phyloP scores from a whole-genome alignment of 2,797 vertebrate genomes.

The Neomorphus geoffroyi region DNA sequence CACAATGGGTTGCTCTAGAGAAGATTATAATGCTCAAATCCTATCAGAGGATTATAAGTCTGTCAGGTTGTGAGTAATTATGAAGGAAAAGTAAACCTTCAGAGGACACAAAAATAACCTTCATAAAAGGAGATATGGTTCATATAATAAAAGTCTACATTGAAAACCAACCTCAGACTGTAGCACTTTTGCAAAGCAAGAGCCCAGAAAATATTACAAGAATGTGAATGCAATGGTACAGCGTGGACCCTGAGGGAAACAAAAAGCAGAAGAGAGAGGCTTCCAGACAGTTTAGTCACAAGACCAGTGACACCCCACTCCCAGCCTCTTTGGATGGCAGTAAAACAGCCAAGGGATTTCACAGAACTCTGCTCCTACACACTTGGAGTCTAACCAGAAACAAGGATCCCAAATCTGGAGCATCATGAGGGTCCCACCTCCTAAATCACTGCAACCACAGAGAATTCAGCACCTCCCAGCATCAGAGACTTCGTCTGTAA shows the following conservation, averaged over 20 bases:
- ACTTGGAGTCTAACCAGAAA: not conserved
- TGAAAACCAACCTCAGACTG: not conserved
- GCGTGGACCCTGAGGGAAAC: not conserved
- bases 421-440: not conserved
- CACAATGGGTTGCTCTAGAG: slow-evolving; percentile 23
- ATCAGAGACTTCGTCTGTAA: not conserved
- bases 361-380: slow-evolving; percentile 1
- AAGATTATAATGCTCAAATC: slow-evolving; percentile 59
- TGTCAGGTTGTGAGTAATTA: slow-evolving; percentile 61
- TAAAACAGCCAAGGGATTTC: not conserved
- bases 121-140: not conserved
- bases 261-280: not conserved
- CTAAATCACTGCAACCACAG: not conserved
- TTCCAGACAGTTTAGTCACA: slow-evolving; percentile 38
- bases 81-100: slow-evolving; percentile 40
- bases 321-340: not conserved
- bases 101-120: slow-evolving; percentile 47
- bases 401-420: not conserved
- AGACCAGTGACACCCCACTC: not conserved
- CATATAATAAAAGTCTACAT: not conserved
- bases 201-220: not conserved
- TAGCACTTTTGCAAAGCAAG: not conserved
- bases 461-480: not conserved
- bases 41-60: slow-evolving; percentile 49
- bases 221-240: not conserved